phyloP scores from a whole-genome alignment of 2,888 invertebrate species.

The Luperina testacea region DNA sequence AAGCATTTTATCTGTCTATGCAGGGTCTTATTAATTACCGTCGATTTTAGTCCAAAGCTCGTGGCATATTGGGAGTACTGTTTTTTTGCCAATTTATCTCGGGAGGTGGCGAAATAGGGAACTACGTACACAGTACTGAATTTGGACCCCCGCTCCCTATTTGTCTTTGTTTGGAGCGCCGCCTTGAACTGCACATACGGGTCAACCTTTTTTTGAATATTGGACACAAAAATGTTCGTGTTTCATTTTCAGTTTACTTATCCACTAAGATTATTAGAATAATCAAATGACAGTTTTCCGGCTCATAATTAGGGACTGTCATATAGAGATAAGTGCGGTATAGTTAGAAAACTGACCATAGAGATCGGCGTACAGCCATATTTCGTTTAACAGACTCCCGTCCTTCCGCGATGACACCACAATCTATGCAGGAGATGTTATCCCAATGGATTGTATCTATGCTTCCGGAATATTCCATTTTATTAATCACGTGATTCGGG shows the following conservation, averaged over 20 bases:
- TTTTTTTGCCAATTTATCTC: neutral
- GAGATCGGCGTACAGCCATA: neutral
- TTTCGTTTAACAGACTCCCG: neutral
- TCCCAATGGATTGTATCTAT: neutral
- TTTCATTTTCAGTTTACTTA: neutral
- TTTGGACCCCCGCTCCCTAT: neutral
- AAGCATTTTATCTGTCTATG: neutral
- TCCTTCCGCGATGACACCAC: constrained; percentile 15
- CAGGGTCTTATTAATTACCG: too few relatives aligned
- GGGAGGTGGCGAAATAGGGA: constrained; percentile 5
- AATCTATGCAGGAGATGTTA: constrained; percentile 3
- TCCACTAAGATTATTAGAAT: neutral
- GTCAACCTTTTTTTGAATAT: neutral
- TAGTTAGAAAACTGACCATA: neutral
- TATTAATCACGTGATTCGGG: neutral
- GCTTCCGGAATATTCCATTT: neutral
- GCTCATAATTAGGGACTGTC: neutral
- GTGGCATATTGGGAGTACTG: neutral
- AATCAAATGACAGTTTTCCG: neutral
- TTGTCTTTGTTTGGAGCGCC: constrained; percentile 2
- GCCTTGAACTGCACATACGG: neutral
- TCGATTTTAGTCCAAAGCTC: neutral
- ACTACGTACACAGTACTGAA: neutral
- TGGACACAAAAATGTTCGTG: neutral
- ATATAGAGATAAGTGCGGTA: too few relatives aligned